Evolutionary conservation across 2,888 invertebrate genomes (phyloP), one percentile per base, ranked within the genome.

Genomic region (Laspeyria flexula): DNA sequence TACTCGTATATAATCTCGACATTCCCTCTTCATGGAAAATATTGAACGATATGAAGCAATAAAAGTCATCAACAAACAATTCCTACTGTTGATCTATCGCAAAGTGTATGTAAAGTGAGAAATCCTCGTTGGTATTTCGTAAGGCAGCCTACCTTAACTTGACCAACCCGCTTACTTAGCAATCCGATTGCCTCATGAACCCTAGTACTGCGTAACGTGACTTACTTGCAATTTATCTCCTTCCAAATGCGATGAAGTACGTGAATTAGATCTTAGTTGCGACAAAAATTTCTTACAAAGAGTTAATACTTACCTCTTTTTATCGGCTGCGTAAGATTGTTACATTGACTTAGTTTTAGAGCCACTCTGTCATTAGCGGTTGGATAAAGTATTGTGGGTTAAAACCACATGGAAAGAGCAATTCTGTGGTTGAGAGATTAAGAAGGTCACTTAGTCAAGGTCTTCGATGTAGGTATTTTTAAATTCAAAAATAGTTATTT

Each of bases 101-200:
- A 34, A 39, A 25, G 16, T 43, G 48, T 51, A 46, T 48, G 55
- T 61, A 56, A 52, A 55, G 55, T 47, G 12, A 62, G 61, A 65
- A 52, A 65, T 65, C 39, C 57, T 43, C 43, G 42, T 7, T 7
- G 25, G 7, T 1, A 31, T 71, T 60, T 66, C 60, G 60, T 60
- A 71, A 71, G 9, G 7, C 11, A 27, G 27, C 25, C n/a, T 40
- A 40, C 39, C 40, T 42, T 54, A 44, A 44, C 62, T 69, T 61
- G 65, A 55, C 62, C 60, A 53, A 62, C 49, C 40, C 45, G 38
- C 54, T 50, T 46, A 37, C 61, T 64, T 38, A 59, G 60, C 52
- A 45, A 63, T 60, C 18, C 38, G 50, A 60, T 72, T 70, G 61
- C 70, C 39, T 54, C 67, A 72, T 40, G 31, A 23, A 39, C 47